These are phyloP conservation scores for Microcebus tavaratra DNA, from an alignment of 2,113 vertebrate genomes.

Conservation along the genomic window DNA sequence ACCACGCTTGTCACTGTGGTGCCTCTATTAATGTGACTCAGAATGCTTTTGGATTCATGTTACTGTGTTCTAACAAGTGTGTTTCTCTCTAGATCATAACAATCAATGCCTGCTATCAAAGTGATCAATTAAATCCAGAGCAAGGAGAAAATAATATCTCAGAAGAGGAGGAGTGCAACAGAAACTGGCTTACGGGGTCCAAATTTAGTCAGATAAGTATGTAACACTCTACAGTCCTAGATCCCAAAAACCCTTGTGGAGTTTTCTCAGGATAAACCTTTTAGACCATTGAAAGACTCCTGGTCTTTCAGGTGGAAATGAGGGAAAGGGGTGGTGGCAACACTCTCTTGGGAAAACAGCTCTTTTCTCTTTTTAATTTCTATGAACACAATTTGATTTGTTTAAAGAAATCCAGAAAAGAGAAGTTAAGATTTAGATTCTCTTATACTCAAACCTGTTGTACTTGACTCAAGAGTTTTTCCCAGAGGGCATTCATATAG, in stretches of 20 bases:
- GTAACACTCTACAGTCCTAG: conserved; percentile 63
- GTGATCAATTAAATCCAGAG: conserved; percentile 80
- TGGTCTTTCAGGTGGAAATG: not conserved
- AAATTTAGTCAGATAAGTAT: conserved; percentile 93
- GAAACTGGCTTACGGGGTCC: conserved; percentile 88
- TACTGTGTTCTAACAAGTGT: not conserved
- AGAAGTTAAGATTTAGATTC: not conserved
- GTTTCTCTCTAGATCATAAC: conserved; percentile 84
- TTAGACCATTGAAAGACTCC: not conserved
- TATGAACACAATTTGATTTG: not conserved
- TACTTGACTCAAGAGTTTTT: not conserved
- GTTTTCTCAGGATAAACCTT: not conserved
- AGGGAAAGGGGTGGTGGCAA: not conserved
- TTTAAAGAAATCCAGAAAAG: not conserved
- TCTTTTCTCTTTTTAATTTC: not conserved
- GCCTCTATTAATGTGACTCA: not conserved
- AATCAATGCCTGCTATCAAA: conserved; percentile 82
- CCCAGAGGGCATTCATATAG: not conserved
- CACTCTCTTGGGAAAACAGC: not conserved
- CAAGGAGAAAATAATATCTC: conserved; percentile 74
- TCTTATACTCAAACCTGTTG: not conserved
- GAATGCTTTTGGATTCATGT: not conserved
- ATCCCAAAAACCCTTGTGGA: not conserved
- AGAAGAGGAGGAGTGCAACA: conserved; percentile 71
- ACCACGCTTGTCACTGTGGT: not conserved